Base-by-base conservation (phyloP, 2,797 vertebrate species). In the Sebastes cheni region DNA sequence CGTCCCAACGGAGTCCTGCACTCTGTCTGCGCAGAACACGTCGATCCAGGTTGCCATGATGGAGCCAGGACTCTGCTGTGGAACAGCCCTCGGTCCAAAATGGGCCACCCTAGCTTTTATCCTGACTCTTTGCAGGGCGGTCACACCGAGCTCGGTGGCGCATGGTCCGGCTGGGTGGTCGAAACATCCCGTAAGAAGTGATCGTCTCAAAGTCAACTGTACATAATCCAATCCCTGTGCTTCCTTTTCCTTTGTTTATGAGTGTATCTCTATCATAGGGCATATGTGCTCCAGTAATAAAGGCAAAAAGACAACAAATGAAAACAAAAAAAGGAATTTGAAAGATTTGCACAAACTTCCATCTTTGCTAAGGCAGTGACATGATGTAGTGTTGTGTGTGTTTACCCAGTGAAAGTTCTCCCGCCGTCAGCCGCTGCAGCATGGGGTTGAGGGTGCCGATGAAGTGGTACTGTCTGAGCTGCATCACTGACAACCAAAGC, bases 381-480 rank as follows among this genome's bases (percentile, higher is more conserved):
- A 62, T 46, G 8, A 36, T 65, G 70, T 7, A 10, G 46, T 46
- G 29, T 62, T 8, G 52, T 46, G 29, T 65, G 65, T 60, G 23
- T 67, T 68, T 94, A 96, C 96, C 95, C 36, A 96, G 90, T 0
- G 0, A 5, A 0, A 77, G 18, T 52, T 98, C 92, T 13, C 92
- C 90, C 0, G 0, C 7, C 0, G 97, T 95, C 84, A 98, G 81
- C 29, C 83, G 94, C 64, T 91, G 92, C 5, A 99, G 95, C 78
- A 95, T 96, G 0, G 97, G 93, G 93, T 98, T 98, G 68, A 99
- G 96, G n/a, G 97, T 98, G 29, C 97, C 97, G 1, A 99, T 99
- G 90, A 99, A 99, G 75, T 99, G 91, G 83, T 97, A 97, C 36
- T 98, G 97, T 62, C 97, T 96, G 79, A 99, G 84, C 94, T 99